Base-by-base conservation (phyloP, 2,888 invertebrate genomes). In the Trachelus tabidus region DNA sequence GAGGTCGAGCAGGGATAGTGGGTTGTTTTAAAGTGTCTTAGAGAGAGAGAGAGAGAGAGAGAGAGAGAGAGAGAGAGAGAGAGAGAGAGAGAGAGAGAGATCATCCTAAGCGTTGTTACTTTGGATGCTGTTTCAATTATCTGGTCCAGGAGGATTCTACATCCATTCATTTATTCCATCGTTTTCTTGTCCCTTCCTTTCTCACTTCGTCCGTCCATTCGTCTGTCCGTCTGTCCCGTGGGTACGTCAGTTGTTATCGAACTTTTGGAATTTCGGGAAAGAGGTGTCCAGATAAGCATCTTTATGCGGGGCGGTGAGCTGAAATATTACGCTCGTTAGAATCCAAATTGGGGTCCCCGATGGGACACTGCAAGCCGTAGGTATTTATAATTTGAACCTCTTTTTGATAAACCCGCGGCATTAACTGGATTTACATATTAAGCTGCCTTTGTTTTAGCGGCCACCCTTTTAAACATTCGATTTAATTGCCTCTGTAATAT, bases 311-410 rank as follows among this genome's bases (percentile, higher is more conserved):
- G 68, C 81, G 86, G 85, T 83, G 82, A 86, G 81, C 86, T 88
- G 87, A 88, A 89, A 90, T 90, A 89, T 89, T 87, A 87, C 84
- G 86, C 87, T 88, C 88, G 89, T 91, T 90, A 91, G 90, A 89
- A 88, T 85, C 89, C 88, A 89, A 90, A 90, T 90, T 89, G 90
- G 89, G 87, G 84, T 87, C 85, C 84, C 83, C 84, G 76, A 81
- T 81, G 81, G 80, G 78, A 81, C 80, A 80, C 80, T 77, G 81
- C 83, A 83, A 79, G 80, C 81, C 76, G 77, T 83, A 79, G 83
- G 78, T 85, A 87, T 88, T 86, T 89, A 89, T 88, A 89, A 88
- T 89, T 88, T 89, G 82, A 85, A 83, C 77, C 75, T 80, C 75
- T 80, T 78, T 80, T 77, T 79, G 84, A 85, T 85, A 86, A 85